These are phyloP conservation scores for Aricia agestis DNA, from an alignment of 1,140 invertebrate species.

Conservation along the genomic window DNA sequence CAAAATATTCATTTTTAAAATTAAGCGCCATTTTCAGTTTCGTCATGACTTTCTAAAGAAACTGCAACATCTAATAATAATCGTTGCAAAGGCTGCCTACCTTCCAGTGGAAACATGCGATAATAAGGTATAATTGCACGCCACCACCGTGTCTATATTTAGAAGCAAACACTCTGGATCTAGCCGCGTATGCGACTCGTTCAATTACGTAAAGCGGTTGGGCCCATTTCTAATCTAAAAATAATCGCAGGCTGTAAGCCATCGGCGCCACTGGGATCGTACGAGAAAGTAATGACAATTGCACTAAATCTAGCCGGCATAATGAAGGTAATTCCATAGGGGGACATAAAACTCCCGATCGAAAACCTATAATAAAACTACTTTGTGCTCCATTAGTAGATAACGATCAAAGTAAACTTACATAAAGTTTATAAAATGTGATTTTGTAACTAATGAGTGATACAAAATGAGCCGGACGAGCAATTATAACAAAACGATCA, in stretches of 20 bases:
- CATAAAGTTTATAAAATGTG: background rate
- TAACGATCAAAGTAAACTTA: background rate
- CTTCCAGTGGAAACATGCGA: slow-evolving; percentile 71
- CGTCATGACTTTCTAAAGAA: slow-evolving; percentile 73
- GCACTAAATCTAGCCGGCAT: slow-evolving; percentile 40
- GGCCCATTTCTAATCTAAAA: slow-evolving; percentile 76
- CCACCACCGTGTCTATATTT: slow-evolving; percentile 71
- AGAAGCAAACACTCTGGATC: slow-evolving; percentile 68
- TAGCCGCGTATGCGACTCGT: slow-evolving; percentile 64
- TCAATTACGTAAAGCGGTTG: slow-evolving; percentile 75
- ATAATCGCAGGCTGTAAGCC: slow-evolving; percentile 71
- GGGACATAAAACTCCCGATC: background rate
- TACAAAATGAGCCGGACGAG: background rate
- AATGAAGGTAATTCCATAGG: background rate
- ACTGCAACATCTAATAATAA: slow-evolving; percentile 62
- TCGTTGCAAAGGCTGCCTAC: slow-evolving; percentile 49
- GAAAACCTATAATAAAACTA: too few relatives aligned
- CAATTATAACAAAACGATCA: background rate
- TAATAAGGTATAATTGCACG: slow-evolving; percentile 73
- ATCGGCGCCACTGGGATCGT: slow-evolving; percentile 68
- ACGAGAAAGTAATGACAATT: slow-evolving; percentile 71
- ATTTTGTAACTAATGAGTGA: background rate
- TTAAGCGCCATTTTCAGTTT: slow-evolving; percentile 46
- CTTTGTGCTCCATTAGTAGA: background rate
- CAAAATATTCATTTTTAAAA: too few relatives aligned